These are phyloP conservation scores for Coturnix japonica DNA, from an alignment of 2,113 vertebrate genomes.

Conservation along the genomic window DNA sequence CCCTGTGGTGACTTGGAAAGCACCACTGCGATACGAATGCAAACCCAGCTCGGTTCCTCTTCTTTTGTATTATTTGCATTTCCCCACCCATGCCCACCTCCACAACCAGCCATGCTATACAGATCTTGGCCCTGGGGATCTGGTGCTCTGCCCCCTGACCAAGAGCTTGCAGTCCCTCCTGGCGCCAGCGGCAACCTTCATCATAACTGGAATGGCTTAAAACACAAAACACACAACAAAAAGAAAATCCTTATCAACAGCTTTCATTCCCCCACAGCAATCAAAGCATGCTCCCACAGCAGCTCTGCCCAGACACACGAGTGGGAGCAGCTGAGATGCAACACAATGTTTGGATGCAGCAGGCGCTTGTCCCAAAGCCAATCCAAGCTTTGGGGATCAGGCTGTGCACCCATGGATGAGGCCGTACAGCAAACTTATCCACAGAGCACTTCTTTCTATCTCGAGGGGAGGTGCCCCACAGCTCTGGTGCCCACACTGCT, in stretches of 20 bases:
- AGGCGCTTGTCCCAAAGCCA: background rate
- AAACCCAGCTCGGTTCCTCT: background rate
- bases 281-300: background rate
- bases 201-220: background rate
- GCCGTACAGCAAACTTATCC: background rate
- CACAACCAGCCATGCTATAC: background rate
- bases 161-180: background rate
- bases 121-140: background rate
- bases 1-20: background rate
- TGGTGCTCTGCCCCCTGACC: background rate
- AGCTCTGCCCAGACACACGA: background rate
- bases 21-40: accelerated
- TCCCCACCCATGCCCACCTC: accelerated
- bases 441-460: background rate
- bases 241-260: background rate
- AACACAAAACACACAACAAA: background rate
- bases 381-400: background rate
- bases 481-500: background rate
- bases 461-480: accelerated
- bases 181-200: background rate
- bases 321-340: background rate
- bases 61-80: background rate
- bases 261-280: background rate
- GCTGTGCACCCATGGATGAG: accelerated
- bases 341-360: background rate